phyloP scores from a whole-genome alignment of 92 coral and sea anemone species.

The Pocillopora meandrina region DNA sequence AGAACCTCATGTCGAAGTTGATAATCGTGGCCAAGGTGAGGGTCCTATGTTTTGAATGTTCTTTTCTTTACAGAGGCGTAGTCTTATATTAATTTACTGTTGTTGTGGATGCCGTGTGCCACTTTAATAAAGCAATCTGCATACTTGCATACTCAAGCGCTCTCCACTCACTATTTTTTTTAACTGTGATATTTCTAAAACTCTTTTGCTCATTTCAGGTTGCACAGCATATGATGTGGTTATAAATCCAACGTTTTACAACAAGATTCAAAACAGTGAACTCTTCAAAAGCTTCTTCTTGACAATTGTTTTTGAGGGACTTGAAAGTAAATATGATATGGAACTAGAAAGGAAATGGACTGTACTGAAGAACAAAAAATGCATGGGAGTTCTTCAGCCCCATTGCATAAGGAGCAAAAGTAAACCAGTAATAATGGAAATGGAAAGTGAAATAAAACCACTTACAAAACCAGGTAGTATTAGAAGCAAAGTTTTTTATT shows the following conservation, averaged over 20 bases:
- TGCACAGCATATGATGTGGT: conserved; percentile 94
- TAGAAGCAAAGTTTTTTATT: too few relatives aligned
- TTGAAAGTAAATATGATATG: conserved; percentile 83
- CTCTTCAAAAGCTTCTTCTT: conserved; percentile 86
- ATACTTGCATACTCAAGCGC: too few relatives aligned
- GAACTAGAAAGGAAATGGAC: conserved; percentile 83
- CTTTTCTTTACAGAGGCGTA: not conserved
- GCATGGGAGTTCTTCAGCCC: conserved; percentile 75
- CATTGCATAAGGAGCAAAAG: conserved; percentile 82
- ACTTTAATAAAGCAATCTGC: too few relatives aligned
- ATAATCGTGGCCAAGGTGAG: conserved; percentile 88
- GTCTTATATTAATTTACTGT: not conserved
- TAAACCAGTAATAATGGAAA: conserved; percentile 93
- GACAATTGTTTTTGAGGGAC: conserved; percentile 92
- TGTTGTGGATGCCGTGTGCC: not conserved
- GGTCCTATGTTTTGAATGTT: not conserved
- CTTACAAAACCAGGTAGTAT: conserved; percentile 20
- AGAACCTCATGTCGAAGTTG: conserved; percentile 93
- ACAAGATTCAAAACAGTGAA: conserved; percentile 74
- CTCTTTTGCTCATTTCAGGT: conserved; percentile 52
- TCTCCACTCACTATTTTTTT: too few relatives aligned
- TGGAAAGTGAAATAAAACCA: conserved; percentile 47
- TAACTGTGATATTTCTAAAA: too few relatives aligned
- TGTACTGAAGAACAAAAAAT: conserved; percentile 78
- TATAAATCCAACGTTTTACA: conserved; percentile 72